phyloP scores from a whole-genome alignment of 2,888 invertebrate genomes.

The Troides oblongomaculatus region DNA sequence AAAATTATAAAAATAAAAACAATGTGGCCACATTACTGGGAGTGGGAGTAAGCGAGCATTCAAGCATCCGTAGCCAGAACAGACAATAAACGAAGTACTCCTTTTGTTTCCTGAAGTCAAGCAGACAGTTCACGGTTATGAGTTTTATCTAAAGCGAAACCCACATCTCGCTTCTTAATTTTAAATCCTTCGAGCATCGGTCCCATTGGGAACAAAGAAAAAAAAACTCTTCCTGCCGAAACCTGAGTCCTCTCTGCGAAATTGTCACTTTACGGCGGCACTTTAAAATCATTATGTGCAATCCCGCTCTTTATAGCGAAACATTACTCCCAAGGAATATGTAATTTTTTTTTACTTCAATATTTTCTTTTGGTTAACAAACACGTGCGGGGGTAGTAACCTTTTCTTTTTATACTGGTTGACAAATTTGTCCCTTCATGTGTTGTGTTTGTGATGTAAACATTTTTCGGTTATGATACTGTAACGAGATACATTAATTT shows the following conservation, averaged over 20 bases:
- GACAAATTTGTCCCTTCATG: not conserved
- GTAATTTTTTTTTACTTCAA: constrained; percentile 15
- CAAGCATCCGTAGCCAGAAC: constrained; percentile 26
- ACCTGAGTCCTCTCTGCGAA: constrained; percentile 41
- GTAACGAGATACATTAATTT: too few relatives aligned
- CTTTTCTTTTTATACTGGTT: not conserved
- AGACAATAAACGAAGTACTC: constrained; percentile 28
- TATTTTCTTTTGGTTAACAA: not conserved
- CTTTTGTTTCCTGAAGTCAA: constrained; percentile 30
- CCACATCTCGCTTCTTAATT: constrained; percentile 27
- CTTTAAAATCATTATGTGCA: constrained; percentile 45
- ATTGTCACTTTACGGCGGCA: constrained; percentile 47
- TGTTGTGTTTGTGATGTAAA: too few relatives aligned
- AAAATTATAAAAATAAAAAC: constrained; percentile 11
- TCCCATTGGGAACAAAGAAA: constrained; percentile 24
- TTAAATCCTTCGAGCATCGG: constrained; percentile 27
- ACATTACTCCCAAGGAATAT: constrained; percentile 38
- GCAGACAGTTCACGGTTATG: constrained; percentile 29
- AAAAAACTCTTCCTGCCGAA: constrained; percentile 29
- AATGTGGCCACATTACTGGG: constrained; percentile 23
- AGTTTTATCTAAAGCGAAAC: constrained; percentile 27
- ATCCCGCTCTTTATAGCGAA: constrained; percentile 37
- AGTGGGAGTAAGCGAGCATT: constrained; percentile 28
- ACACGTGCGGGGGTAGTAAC: not conserved
- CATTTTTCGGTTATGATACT: too few relatives aligned